Conservation (phyloP, 2,888 invertebrate species). For the Villa cingulata region DNA sequence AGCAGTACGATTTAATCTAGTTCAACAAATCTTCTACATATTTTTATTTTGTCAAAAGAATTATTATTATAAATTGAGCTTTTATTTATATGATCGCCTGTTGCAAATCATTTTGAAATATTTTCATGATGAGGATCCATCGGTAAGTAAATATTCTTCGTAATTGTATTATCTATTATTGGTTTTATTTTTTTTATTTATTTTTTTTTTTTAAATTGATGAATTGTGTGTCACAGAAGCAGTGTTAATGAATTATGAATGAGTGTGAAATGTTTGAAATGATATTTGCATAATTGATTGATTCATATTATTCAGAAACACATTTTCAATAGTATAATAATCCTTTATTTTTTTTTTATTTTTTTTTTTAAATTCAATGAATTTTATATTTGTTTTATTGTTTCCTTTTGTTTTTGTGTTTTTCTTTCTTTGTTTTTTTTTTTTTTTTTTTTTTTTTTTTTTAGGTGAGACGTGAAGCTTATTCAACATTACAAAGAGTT, state of each 20-base stretch:
- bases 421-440: too few relatives aligned
- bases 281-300: too few relatives aligned
- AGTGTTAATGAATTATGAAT: too few relatives aligned
- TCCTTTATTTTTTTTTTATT: too few relatives aligned
- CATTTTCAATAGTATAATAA: too few relatives aligned
- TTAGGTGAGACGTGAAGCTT: constrained; percentile 9
- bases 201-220: neutral
- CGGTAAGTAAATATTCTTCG: neutral
- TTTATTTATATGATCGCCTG: constrained; percentile 12
- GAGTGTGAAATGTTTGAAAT: too few relatives aligned
- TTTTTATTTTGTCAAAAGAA: constrained; percentile 10
- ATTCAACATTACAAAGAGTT: constrained; percentile 3
- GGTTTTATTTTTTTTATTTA: neutral
- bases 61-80: constrained; percentile 8
- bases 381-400: too few relatives aligned
- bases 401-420: too few relatives aligned
- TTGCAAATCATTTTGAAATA: constrained; percentile 11
- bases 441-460: neutral
- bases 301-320: too few relatives aligned
- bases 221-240: too few relatives aligned
- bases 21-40: constrained; percentile 8
- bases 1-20: constrained; percentile 6
- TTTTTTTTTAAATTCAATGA: too few relatives aligned
- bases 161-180: neutral
- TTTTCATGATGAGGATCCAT: constrained; percentile 6